Evolutionary conservation across 2,888 invertebrate genomes (phyloP).

Genomic region (Lepeophtheirus nordmannii): DNA sequence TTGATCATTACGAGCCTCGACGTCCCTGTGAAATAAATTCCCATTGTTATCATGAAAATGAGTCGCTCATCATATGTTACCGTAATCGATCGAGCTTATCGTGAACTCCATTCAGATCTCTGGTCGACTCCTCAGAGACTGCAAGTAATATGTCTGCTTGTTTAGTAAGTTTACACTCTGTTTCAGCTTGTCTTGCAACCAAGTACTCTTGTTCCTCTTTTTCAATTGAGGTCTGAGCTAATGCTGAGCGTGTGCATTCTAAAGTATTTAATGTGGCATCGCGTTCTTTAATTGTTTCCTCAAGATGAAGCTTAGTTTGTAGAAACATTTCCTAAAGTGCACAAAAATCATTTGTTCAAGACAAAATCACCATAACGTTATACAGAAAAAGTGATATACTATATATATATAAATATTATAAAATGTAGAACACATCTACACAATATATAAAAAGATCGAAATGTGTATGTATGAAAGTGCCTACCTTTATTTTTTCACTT

Average conservation of each 20-base stretch:
- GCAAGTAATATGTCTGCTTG: conserved; percentile 49
- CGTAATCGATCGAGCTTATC: conserved; percentile 45
- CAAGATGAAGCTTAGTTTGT: conserved; percentile 30
- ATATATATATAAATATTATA: no score
- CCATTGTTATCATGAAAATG: background rate
- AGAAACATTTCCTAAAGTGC: background rate
- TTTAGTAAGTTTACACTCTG: conserved; percentile 45
- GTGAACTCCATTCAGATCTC: conserved; percentile 48
- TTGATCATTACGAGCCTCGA: background rate
- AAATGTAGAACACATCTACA: background rate
- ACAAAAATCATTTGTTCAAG: background rate
- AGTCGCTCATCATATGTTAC: conserved; percentile 32
- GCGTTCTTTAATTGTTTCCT: conserved; percentile 36
- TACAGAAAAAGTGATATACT: no score
- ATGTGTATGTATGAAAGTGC: background rate
- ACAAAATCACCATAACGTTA: no score
- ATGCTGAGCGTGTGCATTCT: conserved; percentile 30
- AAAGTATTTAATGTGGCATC: conserved; percentile 31
- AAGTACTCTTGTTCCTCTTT: conserved; percentile 49
- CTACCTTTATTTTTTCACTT: conserved; percentile 33
- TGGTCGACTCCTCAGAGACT: conserved; percentile 47
- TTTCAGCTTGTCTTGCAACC: conserved; percentile 46
- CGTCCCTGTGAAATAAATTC: background rate
- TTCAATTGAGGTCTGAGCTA: conserved; percentile 40
- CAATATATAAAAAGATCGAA: background rate